These are phyloP conservation scores for Latrodectus elegans DNA, from an alignment of 2,888 invertebrate species.

Conservation along the genomic window DNA sequence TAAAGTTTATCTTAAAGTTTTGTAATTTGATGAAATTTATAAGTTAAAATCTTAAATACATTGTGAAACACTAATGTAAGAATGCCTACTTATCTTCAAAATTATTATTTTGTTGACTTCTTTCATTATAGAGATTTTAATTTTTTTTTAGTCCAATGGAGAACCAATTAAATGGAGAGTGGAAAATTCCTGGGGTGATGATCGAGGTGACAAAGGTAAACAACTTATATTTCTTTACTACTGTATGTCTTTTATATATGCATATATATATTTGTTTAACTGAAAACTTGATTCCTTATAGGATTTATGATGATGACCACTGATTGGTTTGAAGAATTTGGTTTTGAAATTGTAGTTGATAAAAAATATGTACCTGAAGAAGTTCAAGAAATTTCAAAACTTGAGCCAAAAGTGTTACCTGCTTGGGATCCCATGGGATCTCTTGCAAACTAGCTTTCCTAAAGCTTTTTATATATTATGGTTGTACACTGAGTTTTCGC, in stretches of 20 bases:
- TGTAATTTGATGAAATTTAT: no score
- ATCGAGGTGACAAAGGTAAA: constrained; percentile 85
- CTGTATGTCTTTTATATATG: not conserved
- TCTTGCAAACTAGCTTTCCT: constrained; percentile 71
- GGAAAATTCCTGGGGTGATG: constrained; percentile 94
- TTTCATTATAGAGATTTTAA: not conserved
- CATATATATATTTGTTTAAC: no score
- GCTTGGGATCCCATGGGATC: constrained; percentile 95
- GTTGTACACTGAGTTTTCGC: no score
- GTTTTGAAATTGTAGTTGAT: constrained; percentile 87
- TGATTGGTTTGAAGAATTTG: constrained; percentile 84
- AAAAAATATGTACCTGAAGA: constrained; percentile 85
- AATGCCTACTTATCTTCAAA: no score
- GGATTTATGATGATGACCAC: constrained; percentile 87
- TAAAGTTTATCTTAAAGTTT: no score
- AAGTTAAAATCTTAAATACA: no score
- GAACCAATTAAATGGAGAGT: constrained; percentile 86
- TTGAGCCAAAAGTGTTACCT: constrained; percentile 85
- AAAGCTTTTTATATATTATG: no score
- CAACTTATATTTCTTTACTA: no score
- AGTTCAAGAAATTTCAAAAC: constrained; percentile 84
- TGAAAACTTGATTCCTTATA: constrained; percentile 49
- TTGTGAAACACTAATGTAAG: no score
- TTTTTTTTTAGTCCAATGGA: constrained; percentile 78
- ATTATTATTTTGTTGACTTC: not conserved